Conservation (phyloP, 2,888 invertebrate species). For the Pristionchus japonicus region DNA sequence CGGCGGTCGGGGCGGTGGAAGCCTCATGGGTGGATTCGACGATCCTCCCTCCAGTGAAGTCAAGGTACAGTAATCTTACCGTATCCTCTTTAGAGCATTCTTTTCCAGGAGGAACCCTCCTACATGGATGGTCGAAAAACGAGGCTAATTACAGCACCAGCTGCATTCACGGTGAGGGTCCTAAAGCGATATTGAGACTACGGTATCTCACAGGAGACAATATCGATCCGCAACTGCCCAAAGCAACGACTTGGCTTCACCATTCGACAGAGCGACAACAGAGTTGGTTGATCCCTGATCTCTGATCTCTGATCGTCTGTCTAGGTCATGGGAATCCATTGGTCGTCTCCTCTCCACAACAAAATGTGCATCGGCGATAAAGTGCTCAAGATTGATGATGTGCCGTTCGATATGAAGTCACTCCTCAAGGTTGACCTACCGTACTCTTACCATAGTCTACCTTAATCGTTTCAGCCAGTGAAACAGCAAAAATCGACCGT, state of each 20-base stretch:
- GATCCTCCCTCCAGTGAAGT: background rate
- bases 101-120: background rate
- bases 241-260: background rate
- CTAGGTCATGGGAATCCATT: background rate
- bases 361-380: background rate
- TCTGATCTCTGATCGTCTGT: background rate
- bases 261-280: conserved; percentile 9
- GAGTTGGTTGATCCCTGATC: background rate
- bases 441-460: background rate
- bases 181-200: background rate
- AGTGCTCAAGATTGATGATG: background rate
- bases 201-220: background rate
- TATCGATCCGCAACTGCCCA: background rate
- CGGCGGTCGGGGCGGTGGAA: background rate
- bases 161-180: background rate
- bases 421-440: background rate
- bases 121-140: background rate
- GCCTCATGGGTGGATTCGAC: background rate
- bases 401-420: background rate
- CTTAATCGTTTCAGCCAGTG: background rate
- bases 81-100: background rate
- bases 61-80: background rate
- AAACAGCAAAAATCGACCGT: background rate
- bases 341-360: conserved; percentile 3
- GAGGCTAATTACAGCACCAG: background rate